Conservation (phyloP, 1,140 invertebrate genomes). For the Euwallacea similis region DNA sequence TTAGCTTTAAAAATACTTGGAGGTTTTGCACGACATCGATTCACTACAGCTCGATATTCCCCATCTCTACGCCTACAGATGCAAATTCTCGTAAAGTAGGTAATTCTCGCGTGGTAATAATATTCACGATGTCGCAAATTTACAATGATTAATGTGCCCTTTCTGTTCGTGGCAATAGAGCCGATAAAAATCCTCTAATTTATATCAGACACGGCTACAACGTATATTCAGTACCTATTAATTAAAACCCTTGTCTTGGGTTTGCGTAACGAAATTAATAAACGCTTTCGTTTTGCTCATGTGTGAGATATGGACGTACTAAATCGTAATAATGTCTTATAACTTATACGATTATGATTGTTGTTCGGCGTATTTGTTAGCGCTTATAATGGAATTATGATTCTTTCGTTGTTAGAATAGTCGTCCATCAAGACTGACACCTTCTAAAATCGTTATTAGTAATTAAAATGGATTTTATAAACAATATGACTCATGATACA, state of each 20-base stretch:
- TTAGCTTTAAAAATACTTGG: too few species aligned
- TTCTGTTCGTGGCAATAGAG: not conserved
- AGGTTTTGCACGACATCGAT: too few species aligned
- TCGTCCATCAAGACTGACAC: too few species aligned
- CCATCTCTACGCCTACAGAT: not conserved
- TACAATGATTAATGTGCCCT: not conserved
- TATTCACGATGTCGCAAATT: not conserved
- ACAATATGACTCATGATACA: too few species aligned
- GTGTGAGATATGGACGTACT: not conserved
- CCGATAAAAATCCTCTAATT: too few species aligned
- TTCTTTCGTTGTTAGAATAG: too few species aligned
- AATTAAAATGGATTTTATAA: too few species aligned
- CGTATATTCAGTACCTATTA: not conserved
- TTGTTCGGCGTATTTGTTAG: too few species aligned
- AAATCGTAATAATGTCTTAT: slow-evolving; percentile 1
- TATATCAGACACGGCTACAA: not conserved
- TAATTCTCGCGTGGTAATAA: not conserved
- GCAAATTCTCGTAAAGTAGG: not conserved
- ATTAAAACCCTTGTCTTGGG: not conserved
- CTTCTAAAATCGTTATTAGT: too few species aligned
- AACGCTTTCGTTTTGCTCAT: not conserved
- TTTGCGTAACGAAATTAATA: slow-evolving; percentile 4
- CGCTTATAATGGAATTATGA: too few species aligned
- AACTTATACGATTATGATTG: not conserved
- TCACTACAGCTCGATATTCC: too few species aligned